phyloP scores from a whole-genome alignment of 2,888 invertebrate species.

The Deilephila elpenor region DNA sequence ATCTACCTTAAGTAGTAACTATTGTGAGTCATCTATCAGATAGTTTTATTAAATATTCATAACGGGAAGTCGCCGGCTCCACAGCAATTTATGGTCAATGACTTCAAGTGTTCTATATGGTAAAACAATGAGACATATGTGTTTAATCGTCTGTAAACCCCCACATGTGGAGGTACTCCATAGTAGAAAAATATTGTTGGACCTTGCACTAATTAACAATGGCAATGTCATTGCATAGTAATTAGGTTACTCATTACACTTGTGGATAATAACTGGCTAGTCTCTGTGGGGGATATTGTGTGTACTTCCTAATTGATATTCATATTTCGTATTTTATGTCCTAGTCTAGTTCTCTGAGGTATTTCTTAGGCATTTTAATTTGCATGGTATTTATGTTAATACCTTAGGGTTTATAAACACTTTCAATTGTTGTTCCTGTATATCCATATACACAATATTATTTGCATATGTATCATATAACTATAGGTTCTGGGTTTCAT shows the following conservation, averaged over 20 bases:
- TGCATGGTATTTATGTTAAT: neutral
- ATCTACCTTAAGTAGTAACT: slow-evolving; percentile 35
- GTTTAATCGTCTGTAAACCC: slow-evolving; percentile 10
- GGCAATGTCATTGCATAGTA: slow-evolving; percentile 20
- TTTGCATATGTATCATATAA: too few species aligned
- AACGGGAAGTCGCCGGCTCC: slow-evolving; percentile 74
- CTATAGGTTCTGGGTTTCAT: too few species aligned
- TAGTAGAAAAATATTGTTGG: slow-evolving; percentile 1
- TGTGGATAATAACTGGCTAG: neutral
- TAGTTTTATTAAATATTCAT: slow-evolving; percentile 66
- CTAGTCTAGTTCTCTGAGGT: neutral
- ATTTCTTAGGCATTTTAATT: neutral
- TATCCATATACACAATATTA: neutral
- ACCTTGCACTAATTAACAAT: slow-evolving; percentile 20
- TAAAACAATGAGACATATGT: slow-evolving; percentile 9
- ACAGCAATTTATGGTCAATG: slow-evolving; percentile 71
- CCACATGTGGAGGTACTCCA: neutral
- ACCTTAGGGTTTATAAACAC: neutral
- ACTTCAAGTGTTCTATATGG: slow-evolving; percentile 44
- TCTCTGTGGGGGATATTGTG: slow-evolving; percentile 12
- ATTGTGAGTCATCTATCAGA: slow-evolving; percentile 71
- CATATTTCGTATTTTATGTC: neutral
- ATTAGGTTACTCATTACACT: slow-evolving; percentile 18
- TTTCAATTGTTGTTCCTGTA: neutral
- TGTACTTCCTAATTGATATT: neutral